Base-by-base conservation (phyloP, 2,797 vertebrate genomes). In the Australoheros facetus region DNA sequence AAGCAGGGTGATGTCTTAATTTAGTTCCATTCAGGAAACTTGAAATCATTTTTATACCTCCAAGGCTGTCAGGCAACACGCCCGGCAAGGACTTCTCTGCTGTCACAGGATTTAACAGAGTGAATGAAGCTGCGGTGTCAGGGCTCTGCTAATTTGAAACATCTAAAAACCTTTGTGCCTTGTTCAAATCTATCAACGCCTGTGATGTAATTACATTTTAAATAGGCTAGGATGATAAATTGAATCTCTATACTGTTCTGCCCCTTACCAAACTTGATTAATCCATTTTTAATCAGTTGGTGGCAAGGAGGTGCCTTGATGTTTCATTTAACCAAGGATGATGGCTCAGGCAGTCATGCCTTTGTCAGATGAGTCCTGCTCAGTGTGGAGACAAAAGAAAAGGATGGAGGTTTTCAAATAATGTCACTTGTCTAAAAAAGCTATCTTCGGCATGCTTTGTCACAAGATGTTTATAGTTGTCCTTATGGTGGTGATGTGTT, bases 201-300 rank as follows among this genome's bases (percentile, higher is more conserved):
- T 83, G 89, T 93, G 90, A 93, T 94, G 93, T 92, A 95, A 94
- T 94, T 94, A 93, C 88, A 89, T 93, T 89, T 94, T 92, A 93
- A 93, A 95, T 90, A 91, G 88, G 91, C 88, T 83, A 14, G 71
- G 76, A 85, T 92, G 89, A 94, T 93, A 82, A 95, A 95, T 94
- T 92, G 84, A 93, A 95, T 93, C 85, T 93, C 89, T 90, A 87
- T 89, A 88, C 89, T 91, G 86, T 88, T 92, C 91, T 90, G 90
- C 83, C 85, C 86, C 83, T 84, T 90, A 91, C 90, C 91, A 91
- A 91, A 92, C 93, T 87, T 94, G 93, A 96, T 95, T 93, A 95
- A 95, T 95, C 90, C 82, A 90, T 93, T 93, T 94, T 94, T 93
- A 95, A 95, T 95, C 94, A 95, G 93, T 56, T 74, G 80, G 81